Conservation (phyloP, 2,113 vertebrate species). For the Cryptotis parvus region DNA sequence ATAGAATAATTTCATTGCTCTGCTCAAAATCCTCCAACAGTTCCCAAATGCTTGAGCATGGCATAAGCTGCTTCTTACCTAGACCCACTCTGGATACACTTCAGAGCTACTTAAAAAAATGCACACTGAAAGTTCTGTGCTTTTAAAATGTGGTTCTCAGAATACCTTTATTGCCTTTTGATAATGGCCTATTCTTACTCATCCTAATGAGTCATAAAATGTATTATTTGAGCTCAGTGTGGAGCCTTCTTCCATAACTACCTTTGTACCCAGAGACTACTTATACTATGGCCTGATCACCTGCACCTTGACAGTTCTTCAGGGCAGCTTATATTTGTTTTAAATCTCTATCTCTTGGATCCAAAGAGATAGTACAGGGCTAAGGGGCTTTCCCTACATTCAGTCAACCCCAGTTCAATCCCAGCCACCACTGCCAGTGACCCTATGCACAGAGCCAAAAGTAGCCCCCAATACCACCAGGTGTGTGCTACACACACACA, state of each 20-base stretch:
- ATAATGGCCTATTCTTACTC: not conserved
- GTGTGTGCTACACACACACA: no score
- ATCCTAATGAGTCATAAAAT: not conserved
- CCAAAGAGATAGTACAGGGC: no score
- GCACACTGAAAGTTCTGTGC: not conserved
- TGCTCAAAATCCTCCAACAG: not conserved
- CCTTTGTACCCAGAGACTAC: conserved; percentile 36
- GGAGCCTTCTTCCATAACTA: not conserved
- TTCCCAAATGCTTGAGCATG: not conserved
- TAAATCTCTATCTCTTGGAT: not conserved
- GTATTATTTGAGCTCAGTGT: not conserved
- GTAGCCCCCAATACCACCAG: not conserved
- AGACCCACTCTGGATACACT: not conserved
- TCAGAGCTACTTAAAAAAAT: not conserved
- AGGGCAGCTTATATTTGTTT: not conserved
- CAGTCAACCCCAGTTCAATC: no score
- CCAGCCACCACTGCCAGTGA: no score
- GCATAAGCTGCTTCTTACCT: not conserved
- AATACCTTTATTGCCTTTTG: not conserved
- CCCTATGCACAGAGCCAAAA: no score
- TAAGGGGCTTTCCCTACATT: no score
- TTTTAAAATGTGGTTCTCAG: conserved; percentile 21
- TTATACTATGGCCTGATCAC: not conserved
- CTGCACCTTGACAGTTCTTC: not conserved
- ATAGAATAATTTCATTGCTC: not conserved